Conservation (phyloP, 2,113 vertebrate species). For the Percina caprodes region DNA sequence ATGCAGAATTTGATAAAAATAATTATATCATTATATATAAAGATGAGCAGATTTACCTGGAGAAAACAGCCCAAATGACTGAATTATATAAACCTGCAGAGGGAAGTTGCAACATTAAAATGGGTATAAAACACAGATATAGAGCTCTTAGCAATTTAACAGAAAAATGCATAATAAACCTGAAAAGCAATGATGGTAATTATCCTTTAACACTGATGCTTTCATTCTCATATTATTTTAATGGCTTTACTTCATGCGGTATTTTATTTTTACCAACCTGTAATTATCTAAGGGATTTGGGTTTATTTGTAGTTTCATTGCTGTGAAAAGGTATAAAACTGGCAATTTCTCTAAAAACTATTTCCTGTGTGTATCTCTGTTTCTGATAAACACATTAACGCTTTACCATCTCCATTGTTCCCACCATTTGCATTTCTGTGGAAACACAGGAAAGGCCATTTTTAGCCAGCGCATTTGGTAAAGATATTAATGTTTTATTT, state of each 20-base stretch:
- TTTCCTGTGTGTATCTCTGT: neutral
- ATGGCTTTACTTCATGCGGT: neutral
- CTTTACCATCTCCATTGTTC: constrained; percentile 19
- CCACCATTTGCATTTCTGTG: constrained; percentile 32
- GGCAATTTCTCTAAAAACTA: constrained; percentile 5
- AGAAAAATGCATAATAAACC: constrained; percentile 40
- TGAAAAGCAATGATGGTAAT: constrained; percentile 40
- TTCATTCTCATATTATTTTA: constrained; percentile 12
- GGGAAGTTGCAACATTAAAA: constrained; percentile 42
- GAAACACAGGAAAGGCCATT: constrained; percentile 23
- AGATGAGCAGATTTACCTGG: constrained; percentile 35
- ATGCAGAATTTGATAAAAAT: constrained; percentile 54
- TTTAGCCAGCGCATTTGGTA: constrained; percentile 3
- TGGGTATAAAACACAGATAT: constrained; percentile 39
- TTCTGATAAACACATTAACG: constrained; percentile 22
- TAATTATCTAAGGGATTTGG: constrained; percentile 34
- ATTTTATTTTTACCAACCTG: neutral
- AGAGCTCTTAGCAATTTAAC: constrained; percentile 9
- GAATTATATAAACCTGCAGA: constrained; percentile 19
- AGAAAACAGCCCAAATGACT: constrained; percentile 15
- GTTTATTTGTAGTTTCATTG: constrained; percentile 12
- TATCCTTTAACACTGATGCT: constrained; percentile 49
- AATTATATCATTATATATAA: constrained; percentile 53
- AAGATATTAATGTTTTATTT: constrained; percentile 26
- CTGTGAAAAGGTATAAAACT: constrained; percentile 11